Base-by-base conservation (phyloP, 2,797 vertebrate genomes). In the Typhlichthys eigenmanni region DNA sequence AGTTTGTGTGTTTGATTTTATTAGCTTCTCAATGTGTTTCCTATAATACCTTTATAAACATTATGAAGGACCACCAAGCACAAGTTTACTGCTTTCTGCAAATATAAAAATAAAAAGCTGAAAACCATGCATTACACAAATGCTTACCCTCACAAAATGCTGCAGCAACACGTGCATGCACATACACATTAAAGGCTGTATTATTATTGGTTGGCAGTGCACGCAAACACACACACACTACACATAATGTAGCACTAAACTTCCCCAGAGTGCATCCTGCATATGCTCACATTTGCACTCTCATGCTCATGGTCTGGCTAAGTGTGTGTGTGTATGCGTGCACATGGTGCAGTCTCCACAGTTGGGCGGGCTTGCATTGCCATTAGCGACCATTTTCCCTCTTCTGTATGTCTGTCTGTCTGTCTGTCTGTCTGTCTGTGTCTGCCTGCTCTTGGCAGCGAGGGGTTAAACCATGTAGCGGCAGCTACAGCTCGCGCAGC, bases 401-500 rank as follows among this genome's bases (percentile, higher is more conserved):
- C 48, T 16, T 16, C 13, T 7, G 13, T 8, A n/a, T n/a, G n/a
- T n/a, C n/a, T n/a, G n/a, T n/a, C n/a, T n/a, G n/a, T n/a, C 48
- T 51, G n/a, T 3, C 9, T 11, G 13, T 13, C 50, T 51, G n/a
- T 13, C 13, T 11, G 19, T 63, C 4, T 34, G 13, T 8, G 16
- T 13, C 16, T 32, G 68, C 75, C 79, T 75, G 58, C 54, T 19
- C 72, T 3, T n/a, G 85, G 48, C 65, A 71, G 29, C 4, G 60
- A 87, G 66, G 91, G 88, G 92, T 94, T 94, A 94, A 90, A 17
- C 38, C 12, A 38, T 32, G 38, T 64, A 84, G 81, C 78, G 81
- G 88, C 34, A 80, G 83, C 76, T 87, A 90, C 86, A 91, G 91
- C 88, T 88, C 79, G 90, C 84, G 66, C 91, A 90, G 89, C 91